A percentile compares a stretch with the other conserved stretches of the same genome.
These are phyloP conservation scores for Congeria kusceri DNA, from an alignment of 2,888 invertebrate genomes.

Conservation along the genomic window DNA sequence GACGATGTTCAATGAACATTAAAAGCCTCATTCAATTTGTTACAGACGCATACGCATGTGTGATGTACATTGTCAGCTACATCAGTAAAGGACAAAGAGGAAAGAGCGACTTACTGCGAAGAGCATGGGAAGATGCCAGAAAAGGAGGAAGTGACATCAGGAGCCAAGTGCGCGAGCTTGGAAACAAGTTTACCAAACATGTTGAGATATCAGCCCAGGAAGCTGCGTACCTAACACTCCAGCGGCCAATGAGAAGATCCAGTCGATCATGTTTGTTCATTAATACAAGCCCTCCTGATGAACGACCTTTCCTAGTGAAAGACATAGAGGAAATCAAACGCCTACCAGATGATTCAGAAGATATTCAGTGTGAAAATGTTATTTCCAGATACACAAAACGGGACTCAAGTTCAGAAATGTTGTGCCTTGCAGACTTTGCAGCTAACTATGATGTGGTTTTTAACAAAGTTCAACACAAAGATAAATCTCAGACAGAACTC, in stretches of 20 bases:
- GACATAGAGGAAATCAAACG: slow-evolving; percentile 6
- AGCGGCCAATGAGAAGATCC: no score
- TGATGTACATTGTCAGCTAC: slow-evolving; percentile 74
- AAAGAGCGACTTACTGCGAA: slow-evolving; percentile 48
- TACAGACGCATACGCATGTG: slow-evolving; percentile 79
- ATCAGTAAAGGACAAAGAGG: slow-evolving; percentile 52
- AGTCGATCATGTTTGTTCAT: slow-evolving; percentile 5
- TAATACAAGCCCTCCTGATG: slow-evolving; percentile 16
- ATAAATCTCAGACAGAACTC: neutral
- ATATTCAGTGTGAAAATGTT: slow-evolving; percentile 39
- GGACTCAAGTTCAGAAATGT: neutral
- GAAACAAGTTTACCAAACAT: slow-evolving; percentile 26
- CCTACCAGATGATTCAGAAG: slow-evolving; percentile 28
- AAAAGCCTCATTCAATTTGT: slow-evolving; percentile 75
- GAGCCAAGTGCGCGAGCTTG: slow-evolving; percentile 40
- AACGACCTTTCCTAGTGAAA: slow-evolving; percentile 26
- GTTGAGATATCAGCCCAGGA: slow-evolving; percentile 46
- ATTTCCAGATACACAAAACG: slow-evolving; percentile 36
- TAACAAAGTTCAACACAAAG: neutral
- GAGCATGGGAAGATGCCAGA: slow-evolving; percentile 68
- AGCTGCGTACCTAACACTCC: slow-evolving; percentile 13
- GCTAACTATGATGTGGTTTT: slow-evolving; percentile 19
- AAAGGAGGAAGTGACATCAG: slow-evolving; percentile 68
- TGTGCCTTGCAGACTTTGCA: slow-evolving; percentile 41
- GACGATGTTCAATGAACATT: slow-evolving; percentile 6